Conservation (phyloP, 35 echinoderm and acorn worm species). For the Heliocidaris tuberculata region DNA sequence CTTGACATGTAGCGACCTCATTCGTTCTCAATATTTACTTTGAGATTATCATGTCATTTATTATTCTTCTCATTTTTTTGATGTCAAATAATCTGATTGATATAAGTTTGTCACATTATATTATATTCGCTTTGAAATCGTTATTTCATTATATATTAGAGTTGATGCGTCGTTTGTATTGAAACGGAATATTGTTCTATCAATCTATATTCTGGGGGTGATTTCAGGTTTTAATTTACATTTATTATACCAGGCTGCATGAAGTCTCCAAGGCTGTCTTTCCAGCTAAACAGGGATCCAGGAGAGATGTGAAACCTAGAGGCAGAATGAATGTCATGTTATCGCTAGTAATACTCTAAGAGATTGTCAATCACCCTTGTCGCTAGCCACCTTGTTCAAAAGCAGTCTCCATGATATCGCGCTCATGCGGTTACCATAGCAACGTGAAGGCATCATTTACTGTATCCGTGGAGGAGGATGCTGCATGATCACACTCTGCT, state of each 20-base stretch:
- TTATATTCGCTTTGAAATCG: no score
- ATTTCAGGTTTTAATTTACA: not conserved
- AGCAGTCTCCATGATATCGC: not conserved
- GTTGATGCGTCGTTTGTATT: no score
- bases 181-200: no score
- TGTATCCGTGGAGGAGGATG: not conserved
- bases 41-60: no score
- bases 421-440: not conserved
- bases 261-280: not conserved
- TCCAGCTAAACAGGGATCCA: not conserved
- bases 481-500: not conserved
- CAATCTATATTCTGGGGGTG: not conserved
- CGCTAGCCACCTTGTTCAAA: not conserved
- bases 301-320: not conserved
- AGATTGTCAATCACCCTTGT: not conserved
- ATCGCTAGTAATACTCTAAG: not conserved
- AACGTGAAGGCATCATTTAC: constrained; percentile 2
- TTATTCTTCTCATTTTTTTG: no score
- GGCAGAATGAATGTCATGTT: not conserved
- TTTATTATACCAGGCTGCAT: not conserved
- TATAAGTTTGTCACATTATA: no score
- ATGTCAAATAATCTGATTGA: no score
- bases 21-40: no score
- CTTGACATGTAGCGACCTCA: no score
- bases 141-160: no score